These are phyloP conservation scores for Heliangelus exortis DNA, from an alignment of 2,797 vertebrate genomes.

Conservation along the genomic window DNA sequence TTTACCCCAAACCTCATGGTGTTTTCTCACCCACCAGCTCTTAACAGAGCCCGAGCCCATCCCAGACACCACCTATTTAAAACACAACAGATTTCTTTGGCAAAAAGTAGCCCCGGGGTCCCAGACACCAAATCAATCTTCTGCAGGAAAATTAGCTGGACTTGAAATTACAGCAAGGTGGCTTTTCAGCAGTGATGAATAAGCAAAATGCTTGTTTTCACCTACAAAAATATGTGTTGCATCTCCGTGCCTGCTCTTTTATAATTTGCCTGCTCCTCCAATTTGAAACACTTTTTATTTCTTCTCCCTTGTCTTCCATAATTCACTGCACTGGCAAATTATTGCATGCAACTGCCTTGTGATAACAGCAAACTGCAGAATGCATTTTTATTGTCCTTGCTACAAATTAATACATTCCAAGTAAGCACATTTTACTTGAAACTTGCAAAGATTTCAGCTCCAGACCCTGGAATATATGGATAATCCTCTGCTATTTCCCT, in stretches of 20 bases:
- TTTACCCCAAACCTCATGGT: no score
- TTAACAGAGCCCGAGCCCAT: not conserved
- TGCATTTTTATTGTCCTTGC: constrained; percentile 47
- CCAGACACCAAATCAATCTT: not conserved
- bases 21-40: not conserved
- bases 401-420: constrained; percentile 63
- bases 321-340: constrained; percentile 36
- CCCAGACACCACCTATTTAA: not conserved
- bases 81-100: not conserved
- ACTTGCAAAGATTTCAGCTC: constrained; percentile 44
- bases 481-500: constrained; percentile 34
- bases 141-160: constrained; percentile 7
- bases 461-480: constrained; percentile 59
- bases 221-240: not conserved
- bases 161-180: not conserved
- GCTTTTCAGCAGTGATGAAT: constrained; percentile 6
- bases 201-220: not conserved
- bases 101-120: not conserved
- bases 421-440: constrained; percentile 45
- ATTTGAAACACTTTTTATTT: constrained; percentile 39
- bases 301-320: constrained; percentile 20
- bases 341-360: constrained; percentile 31
- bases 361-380: constrained; percentile 49
- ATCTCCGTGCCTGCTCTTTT: not conserved
- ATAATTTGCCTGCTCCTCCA: not conserved